Evolutionary conservation across 2,888 invertebrate species (phyloP).

Genomic region (Epinotia brunnichana): DNA sequence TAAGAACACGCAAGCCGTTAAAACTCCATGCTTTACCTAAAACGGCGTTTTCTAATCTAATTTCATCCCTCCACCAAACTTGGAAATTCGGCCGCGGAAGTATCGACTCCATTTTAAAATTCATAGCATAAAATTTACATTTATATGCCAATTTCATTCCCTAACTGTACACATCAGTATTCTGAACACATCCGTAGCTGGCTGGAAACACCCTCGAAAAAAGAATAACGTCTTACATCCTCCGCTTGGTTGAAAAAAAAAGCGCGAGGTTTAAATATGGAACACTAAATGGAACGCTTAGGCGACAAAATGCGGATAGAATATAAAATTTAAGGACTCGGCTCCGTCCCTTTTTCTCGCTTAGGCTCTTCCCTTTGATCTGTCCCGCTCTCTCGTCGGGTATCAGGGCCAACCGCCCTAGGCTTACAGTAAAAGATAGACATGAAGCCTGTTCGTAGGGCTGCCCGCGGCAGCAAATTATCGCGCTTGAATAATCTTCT

Average conservation of each 20-base stretch:
- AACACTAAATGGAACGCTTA: conserved; percentile 84
- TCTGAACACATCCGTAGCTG: conserved; percentile 72
- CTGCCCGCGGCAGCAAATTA: conserved; percentile 68
- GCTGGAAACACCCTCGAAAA: conserved; percentile 69
- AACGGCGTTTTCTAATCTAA: conserved; percentile 77
- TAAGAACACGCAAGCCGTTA: conserved; percentile 57
- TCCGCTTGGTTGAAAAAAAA: conserved; percentile 74
- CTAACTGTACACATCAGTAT: conserved; percentile 83
- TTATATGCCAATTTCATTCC: conserved; percentile 84
- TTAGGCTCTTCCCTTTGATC: conserved; percentile 53
- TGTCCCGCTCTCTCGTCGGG: conserved; percentile 67
- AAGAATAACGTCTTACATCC: conserved; percentile 76
- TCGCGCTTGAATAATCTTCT: conserved; percentile 67
- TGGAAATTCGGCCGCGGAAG: conserved; percentile 75
- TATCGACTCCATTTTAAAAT: conserved; percentile 84
- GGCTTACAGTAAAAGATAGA: conserved; percentile 83
- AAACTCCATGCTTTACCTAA: conserved; percentile 72
- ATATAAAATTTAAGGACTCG: conserved; percentile 81
- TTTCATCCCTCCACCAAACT: conserved; percentile 76
- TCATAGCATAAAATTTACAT: conserved; percentile 84
- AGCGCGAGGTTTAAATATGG: conserved; percentile 82
- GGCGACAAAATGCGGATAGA: conserved; percentile 84
- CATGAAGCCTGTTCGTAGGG: conserved; percentile 71
- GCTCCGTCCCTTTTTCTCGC: conserved; percentile 66
- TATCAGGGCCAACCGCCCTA: conserved; percentile 79